These are phyloP conservation scores for Epizoanthus scotinus DNA, from an alignment of 92 coral and sea anemone species.

Conservation along the genomic window DNA sequence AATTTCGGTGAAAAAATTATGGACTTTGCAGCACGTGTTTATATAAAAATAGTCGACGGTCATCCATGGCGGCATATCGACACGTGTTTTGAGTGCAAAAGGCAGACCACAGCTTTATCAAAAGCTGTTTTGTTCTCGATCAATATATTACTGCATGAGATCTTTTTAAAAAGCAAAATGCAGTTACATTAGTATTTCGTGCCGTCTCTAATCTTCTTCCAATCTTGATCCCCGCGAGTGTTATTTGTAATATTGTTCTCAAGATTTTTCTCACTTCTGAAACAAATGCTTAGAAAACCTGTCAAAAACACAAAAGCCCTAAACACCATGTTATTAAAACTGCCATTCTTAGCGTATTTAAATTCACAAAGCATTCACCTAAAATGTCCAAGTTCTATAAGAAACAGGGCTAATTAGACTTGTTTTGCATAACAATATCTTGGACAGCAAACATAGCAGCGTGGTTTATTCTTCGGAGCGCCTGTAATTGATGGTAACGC, in stretches of 20 bases:
- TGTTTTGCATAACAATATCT: constrained; percentile 40
- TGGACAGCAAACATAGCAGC: constrained; percentile 5
- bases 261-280: too few relatives aligned
- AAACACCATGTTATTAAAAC: constrained; percentile 22
- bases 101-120: background rate
- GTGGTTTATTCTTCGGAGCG: constrained; percentile 1
- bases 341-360: constrained; percentile 36
- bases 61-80: background rate
- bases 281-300: background rate
- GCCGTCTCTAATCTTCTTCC: too few relatives aligned
- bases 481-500: constrained; percentile 52
- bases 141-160: too few relatives aligned
- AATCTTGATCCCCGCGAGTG: too few relatives aligned
- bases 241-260: too few relatives aligned
- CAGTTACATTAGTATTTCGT: too few relatives aligned
- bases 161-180: too few relatives aligned
- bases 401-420: constrained; percentile 26
- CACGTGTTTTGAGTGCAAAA: constrained; percentile 17
- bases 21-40: constrained; percentile 27
- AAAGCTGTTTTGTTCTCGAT: background rate
- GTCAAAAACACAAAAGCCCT: constrained; percentile 28
- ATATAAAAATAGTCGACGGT: background rate
- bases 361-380: constrained; percentile 32
- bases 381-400: constrained; percentile 18
- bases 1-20: background rate